Evolutionary conservation across 1,140 invertebrate species (phyloP).

Genomic region (Ceratitis capitata): DNA sequence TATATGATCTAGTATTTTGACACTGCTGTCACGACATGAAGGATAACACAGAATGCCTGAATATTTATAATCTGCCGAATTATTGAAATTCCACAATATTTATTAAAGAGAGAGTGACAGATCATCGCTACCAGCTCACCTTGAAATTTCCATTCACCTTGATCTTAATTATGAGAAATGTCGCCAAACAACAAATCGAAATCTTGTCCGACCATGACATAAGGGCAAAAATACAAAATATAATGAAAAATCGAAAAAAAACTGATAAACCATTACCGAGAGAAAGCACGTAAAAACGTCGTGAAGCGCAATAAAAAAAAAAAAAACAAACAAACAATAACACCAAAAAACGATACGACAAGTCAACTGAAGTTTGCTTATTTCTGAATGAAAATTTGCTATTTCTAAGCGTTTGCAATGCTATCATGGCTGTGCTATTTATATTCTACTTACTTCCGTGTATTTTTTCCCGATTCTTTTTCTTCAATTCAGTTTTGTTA

Average conservation of each 20-base stretch:
- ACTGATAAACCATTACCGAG: no score
- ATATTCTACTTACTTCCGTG: background rate
- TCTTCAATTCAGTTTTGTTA: background rate
- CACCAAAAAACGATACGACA: background rate
- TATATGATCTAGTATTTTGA: no score
- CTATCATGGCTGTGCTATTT: background rate
- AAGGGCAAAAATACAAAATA: background rate
- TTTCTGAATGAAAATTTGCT: background rate
- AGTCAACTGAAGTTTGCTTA: background rate
- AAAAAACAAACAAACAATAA: background rate
- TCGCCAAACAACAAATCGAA: background rate
- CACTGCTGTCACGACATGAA: no score
- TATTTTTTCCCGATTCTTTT: background rate
- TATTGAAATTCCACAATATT: no score
- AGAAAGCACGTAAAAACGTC: background rate
- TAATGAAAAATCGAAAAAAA: no score
- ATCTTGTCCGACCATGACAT: background rate
- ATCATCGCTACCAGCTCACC: background rate
- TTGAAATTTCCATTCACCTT: slow-evolving; percentile 6
- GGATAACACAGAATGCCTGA: no score
- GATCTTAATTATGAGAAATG: background rate
- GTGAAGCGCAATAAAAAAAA: background rate
- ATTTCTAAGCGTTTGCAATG: background rate
- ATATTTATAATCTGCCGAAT: no score
- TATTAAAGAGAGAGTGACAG: no score